Evolutionary conservation across 2,888 invertebrate species (phyloP).

Genomic region (Nudaria mundana): DNA sequence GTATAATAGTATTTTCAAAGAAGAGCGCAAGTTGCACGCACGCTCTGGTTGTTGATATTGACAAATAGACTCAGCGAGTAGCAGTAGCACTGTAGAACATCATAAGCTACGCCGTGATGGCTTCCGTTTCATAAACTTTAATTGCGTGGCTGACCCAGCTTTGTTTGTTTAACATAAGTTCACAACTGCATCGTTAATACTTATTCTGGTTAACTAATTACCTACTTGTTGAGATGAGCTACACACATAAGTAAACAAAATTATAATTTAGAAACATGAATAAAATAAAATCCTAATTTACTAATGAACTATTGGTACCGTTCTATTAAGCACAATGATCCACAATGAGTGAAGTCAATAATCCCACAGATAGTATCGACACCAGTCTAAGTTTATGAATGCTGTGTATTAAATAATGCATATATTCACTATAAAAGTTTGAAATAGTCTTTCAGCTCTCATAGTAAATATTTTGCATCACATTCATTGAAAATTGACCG

Average conservation of each 20-base stretch:
- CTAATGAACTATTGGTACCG: too few relatives aligned
- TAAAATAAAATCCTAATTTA: not conserved
- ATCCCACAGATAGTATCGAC: too few relatives aligned
- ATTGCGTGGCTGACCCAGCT: slow-evolving; percentile 78
- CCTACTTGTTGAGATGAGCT: slow-evolving; percentile 49
- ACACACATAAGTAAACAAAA: slow-evolving; percentile 5
- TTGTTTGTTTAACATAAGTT: slow-evolving; percentile 71
- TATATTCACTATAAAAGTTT: too few relatives aligned
- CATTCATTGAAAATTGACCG: too few relatives aligned
- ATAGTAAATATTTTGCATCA: too few relatives aligned
- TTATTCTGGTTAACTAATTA: slow-evolving; percentile 67
- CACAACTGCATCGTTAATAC: slow-evolving; percentile 69
- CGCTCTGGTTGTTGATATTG: slow-evolving; percentile 49
- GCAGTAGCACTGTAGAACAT: slow-evolving; percentile 60
- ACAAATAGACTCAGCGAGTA: slow-evolving; percentile 52
- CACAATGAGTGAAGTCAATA: too few relatives aligned
- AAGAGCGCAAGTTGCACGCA: slow-evolving; percentile 27
- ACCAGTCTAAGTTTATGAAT: too few relatives aligned
- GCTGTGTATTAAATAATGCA: too few relatives aligned
- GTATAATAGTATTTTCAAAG: too few relatives aligned
- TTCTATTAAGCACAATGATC: too few relatives aligned
- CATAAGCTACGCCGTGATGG: slow-evolving; percentile 61
- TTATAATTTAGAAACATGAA: not conserved
- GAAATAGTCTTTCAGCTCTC: too few relatives aligned
- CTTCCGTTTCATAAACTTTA: slow-evolving; percentile 80